Evolutionary conservation across 2,888 invertebrate species (phyloP).

Genomic region (Drosophila colorata): DNA sequence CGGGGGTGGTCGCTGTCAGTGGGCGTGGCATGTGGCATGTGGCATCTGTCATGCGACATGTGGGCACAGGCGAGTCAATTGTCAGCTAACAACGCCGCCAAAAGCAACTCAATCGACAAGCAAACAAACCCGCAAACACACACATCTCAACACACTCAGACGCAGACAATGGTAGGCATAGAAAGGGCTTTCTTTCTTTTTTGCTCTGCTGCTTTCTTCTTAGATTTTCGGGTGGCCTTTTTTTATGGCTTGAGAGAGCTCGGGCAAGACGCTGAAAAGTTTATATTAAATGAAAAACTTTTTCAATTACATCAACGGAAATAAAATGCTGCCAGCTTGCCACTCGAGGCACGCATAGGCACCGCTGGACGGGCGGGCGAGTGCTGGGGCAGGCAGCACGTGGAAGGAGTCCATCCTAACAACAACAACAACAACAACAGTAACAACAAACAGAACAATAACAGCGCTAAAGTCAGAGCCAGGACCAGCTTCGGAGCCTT

Average conservation of each 20-base stretch:
- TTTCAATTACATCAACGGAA: constrained; percentile 83
- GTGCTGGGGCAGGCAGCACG: neutral
- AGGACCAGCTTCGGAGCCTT: constrained; percentile 21
- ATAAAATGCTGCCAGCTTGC: constrained; percentile 79
- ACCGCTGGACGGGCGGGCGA: constrained; percentile 11
- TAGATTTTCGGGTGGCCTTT: constrained; percentile 22
- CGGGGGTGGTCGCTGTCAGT: constrained; percentile 8
- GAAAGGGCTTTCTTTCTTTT: constrained; percentile 40
- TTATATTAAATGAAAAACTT: constrained; percentile 83
- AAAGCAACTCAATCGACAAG: constrained; percentile 69
- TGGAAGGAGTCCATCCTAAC: constrained; percentile 19
- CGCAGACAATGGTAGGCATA: constrained; percentile 43
- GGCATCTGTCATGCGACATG: constrained; percentile 22
- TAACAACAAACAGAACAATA: constrained; percentile 32
- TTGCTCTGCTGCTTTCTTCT: constrained; percentile 41
- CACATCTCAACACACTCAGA: constrained; percentile 3
- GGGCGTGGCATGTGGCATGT: neutral
- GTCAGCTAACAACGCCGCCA: constrained; percentile 70
- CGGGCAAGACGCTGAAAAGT: constrained; percentile 72
- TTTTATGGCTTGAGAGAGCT: constrained; percentile 49
- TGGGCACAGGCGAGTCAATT: constrained; percentile 64
- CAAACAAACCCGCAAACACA: constrained; percentile 44
- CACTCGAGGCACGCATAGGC: constrained; percentile 71
- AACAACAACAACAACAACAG: constrained; percentile 25
- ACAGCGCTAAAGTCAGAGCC: constrained; percentile 40